Percentiles rank a stretch among this genome's conserved stretches.
Conservation (phyloP, 2,113 vertebrate genomes). For the Telmatochromis sp. region DNA sequence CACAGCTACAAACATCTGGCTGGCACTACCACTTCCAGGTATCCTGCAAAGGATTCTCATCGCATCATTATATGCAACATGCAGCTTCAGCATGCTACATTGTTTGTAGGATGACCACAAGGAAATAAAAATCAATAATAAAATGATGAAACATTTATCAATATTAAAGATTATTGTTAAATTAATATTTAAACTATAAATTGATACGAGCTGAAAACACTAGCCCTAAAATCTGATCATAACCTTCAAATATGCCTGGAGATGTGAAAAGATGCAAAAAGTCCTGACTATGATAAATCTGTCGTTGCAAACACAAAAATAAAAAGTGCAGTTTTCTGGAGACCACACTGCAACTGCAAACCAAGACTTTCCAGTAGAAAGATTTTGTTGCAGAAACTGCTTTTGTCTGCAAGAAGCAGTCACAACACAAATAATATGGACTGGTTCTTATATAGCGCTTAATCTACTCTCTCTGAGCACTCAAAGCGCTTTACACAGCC, state of each 20-base stretch:
- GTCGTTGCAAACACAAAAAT: not conserved
- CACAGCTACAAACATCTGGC: too few relatives aligned
- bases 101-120: too few relatives aligned
- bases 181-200: not conserved
- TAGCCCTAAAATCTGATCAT: rapidly evolving
- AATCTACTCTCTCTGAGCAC: not conserved
- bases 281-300: rapidly evolving
- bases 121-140: not conserved
- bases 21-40: too few relatives aligned
- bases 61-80: too few relatives aligned
- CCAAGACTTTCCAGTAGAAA: not conserved
- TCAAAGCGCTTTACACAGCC: rapidly evolving
- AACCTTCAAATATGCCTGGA: not conserved
- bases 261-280: not conserved
- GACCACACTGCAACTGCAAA: not conserved
- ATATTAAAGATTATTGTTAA: not conserved
- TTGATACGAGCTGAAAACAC: not conserved
- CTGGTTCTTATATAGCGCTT: rapidly evolving
- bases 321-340: not conserved
- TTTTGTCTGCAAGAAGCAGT: not conserved
- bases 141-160: not conserved
- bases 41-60: too few relatives aligned
- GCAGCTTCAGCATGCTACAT: too few relatives aligned
- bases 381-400: not conserved
- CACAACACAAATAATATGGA: not conserved